Base-by-base conservation (phyloP, 2,113 vertebrate genomes). In the Salvator merianae region DNA sequence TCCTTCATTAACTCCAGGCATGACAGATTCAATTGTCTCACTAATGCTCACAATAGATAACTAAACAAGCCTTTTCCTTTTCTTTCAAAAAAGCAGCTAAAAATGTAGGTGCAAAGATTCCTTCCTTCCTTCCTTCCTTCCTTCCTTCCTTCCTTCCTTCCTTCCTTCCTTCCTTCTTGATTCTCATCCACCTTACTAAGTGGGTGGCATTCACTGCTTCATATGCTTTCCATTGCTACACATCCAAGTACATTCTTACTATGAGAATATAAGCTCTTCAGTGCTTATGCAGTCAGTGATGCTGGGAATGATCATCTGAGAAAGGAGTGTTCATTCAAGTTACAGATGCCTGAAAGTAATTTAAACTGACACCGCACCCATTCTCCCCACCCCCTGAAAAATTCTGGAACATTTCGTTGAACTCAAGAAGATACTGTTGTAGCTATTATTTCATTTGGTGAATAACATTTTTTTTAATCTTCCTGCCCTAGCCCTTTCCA, bases 1-100 rank as follows among this genome's bases (percentile, higher is more conserved):
- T 93, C 89, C 87, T 86, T 79, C 84, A 82, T 88, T 93, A 92
- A 85, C 88, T 92, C 75, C 32, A 87, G 38, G 68, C 68, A 40
- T 85, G 73, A 85, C 83, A 94, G 91, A 91, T 87, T 77, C 84
- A 84, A 43, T 87, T 91, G 79, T 83, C 59, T 43, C 32, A 59
- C 14, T 86, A 82, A 5, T 73, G 7, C 5, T 86, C 0, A 0
- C 62, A 53, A 7, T 40, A 71, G 72, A 79, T 40, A 24, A 72
- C 50, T 59, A 32, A 81, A 79, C 40, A 68, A 72, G 75, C 43
- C 47, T 30, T 66, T 26, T 28, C 28, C 28, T 47, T 50, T 47
- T 47, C 16, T 50, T 66, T 34, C 10, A 77, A 1, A 2, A 43
- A 68, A 75, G 34, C 71, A 75, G 75, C 73, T 13, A 20, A 62